Base-by-base conservation (phyloP, 2,797 vertebrate species). In the Spinus olivaceus region DNA sequence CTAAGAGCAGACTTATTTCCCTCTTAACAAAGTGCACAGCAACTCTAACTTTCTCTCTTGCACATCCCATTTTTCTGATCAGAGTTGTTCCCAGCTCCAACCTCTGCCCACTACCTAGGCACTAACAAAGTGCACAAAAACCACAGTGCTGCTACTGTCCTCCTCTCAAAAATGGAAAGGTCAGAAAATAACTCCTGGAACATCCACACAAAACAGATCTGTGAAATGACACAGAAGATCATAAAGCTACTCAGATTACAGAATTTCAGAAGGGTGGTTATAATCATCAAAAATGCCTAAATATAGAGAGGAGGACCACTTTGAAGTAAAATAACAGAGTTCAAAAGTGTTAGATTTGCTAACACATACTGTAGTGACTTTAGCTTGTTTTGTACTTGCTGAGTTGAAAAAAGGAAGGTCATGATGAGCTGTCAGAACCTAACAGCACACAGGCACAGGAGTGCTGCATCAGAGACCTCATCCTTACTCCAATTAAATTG, bases 401-500 rank as follows among this genome's bases (percentile, higher is more conserved):
- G 79, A 70, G 42, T 1, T 28, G 54, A 71, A 92, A 86, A 90
- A 83, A 39, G 28, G 57, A 92, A 95, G 88, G 50, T 76, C 41
- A 57, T 5, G 21, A 82, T 72, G 69, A 86, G 50, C 76, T 85
- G 69, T 72, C 72, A 95, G 79, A 82, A 78, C 17, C 54, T 30
- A 74, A 86, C 10, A 82, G 35, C 70, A 76, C 37, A 65, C 16
- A 72, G 66, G 63, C 86, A 78, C 0, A 0, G 14, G 50, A 87
- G 28, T 23, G 70, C 35, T 66, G 72, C 78, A 81, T 70, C 16
- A 2, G 46, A 78, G 42, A 61, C 72, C 72, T 89, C 66, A 84
- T 65, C 88, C 60, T 72, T 56, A 82, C 42, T 90, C 69, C 90
- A 95, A 81, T 91, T 94, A 94, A 92, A 73, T 42, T 76, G 51